These are phyloP conservation scores for Temnothorax rugatulus DNA, from an alignment of 2,888 invertebrate species.

Conservation along the genomic window DNA sequence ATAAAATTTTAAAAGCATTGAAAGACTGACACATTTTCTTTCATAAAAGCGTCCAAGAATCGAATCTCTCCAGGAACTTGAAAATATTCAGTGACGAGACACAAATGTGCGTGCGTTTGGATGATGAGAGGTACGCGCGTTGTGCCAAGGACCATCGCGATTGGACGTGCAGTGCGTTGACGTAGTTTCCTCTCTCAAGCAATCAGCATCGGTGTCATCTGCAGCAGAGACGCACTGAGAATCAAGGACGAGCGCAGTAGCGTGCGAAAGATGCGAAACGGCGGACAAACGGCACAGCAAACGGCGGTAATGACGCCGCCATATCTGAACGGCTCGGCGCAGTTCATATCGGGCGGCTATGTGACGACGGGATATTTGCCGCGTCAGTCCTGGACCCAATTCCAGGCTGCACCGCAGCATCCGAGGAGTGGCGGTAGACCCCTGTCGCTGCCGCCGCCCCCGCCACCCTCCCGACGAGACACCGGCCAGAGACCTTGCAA, in stretches of 20 bases:
- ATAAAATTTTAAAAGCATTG: not conserved
- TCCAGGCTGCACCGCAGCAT: constrained; percentile 81
- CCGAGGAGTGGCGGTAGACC: constrained; percentile 77
- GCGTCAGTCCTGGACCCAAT: constrained; percentile 87
- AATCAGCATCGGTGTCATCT: constrained; percentile 34
- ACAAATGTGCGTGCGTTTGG: constrained; percentile 17
- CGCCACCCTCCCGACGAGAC: constrained; percentile 80
- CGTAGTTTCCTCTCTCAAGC: constrained; percentile 47
- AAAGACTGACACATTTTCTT: not conserved
- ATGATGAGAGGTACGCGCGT: constrained; percentile 23
- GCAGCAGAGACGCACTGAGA: not conserved
- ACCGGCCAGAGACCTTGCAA: constrained; percentile 76
- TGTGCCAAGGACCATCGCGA: constrained; percentile 21
- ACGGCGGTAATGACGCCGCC: constrained; percentile 85
- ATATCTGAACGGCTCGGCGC: constrained; percentile 86
- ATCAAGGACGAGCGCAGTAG: constrained; percentile 21
- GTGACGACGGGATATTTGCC: constrained; percentile 86
- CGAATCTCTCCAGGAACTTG: not conserved
- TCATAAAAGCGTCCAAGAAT: not conserved
- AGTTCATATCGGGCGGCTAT: constrained; percentile 87
- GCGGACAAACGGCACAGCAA: constrained; percentile 82
- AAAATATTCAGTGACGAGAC: not conserved
- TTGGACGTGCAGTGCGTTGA: constrained; percentile 57
- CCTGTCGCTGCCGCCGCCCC: constrained; percentile 83
- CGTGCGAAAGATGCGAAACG: constrained; percentile 82